These are phyloP conservation scores for Clitarchus hookeri DNA, from an alignment of 2,888 invertebrate genomes.

Conservation along the genomic window DNA sequence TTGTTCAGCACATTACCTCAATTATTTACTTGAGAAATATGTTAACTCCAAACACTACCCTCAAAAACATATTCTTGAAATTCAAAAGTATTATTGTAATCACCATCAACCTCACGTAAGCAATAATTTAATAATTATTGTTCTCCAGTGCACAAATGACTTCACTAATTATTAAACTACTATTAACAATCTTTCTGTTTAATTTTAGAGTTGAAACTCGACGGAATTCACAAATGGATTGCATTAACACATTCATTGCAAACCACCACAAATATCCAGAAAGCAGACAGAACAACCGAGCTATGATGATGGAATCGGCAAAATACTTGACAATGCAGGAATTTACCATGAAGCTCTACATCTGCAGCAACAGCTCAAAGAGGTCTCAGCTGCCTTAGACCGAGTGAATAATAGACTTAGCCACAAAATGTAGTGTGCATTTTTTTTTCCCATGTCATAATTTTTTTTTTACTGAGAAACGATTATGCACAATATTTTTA, in stretches of 20 bases:
- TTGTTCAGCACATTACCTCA: conserved; percentile 2
- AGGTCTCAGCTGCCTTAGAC: background rate
- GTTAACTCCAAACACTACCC: background rate
- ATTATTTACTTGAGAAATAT: background rate
- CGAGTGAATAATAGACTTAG: background rate
- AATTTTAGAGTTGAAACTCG: too few species aligned
- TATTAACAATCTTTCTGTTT: too few species aligned
- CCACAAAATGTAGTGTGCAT: background rate
- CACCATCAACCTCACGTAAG: conserved; percentile 10
- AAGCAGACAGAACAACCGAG: background rate
- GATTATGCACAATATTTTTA: background rate
- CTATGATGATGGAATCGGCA: background rate
- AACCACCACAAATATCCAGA: too few species aligned
- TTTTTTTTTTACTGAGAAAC: background rate
- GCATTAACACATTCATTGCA: too few species aligned
- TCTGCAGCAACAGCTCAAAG: conserved; percentile 9
- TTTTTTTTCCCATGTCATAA: background rate
- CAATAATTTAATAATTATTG: background rate
- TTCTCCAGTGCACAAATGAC: too few species aligned
- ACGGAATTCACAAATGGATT: too few species aligned
- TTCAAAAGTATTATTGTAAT: background rate
- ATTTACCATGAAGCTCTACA: background rate
- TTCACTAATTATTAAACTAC: too few species aligned
- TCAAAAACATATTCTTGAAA: background rate
- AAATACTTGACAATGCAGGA: conserved; percentile 2